Conservation (phyloP, 2,888 invertebrate genomes). For the Caenorhabditis japonica region DNA sequence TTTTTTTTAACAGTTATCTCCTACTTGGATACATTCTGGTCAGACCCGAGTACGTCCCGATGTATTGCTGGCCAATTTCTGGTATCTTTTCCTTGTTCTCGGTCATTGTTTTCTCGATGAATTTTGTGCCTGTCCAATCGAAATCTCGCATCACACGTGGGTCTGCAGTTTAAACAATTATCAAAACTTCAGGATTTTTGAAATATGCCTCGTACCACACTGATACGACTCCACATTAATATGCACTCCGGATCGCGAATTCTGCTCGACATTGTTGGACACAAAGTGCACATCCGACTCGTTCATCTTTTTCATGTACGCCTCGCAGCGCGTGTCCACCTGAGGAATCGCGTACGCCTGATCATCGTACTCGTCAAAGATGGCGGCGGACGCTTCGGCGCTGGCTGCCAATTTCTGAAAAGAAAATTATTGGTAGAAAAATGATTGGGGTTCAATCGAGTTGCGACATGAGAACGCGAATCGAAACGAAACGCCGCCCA, state of each 20-base stretch:
- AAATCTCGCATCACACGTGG: conserved; percentile 70
- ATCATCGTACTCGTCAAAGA: conserved; percentile 46
- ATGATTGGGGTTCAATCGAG: neutral
- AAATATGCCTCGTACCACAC: conserved; percentile 56
- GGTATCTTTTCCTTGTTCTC: conserved; percentile 59
- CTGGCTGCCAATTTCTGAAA: conserved; percentile 44
- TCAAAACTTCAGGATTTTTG: no score
- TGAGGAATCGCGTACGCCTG: conserved; percentile 49
- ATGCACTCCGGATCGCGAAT: conserved; percentile 63
- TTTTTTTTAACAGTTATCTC: no score
- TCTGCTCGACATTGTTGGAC: conserved; percentile 22
- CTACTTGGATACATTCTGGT: conserved; percentile 74
- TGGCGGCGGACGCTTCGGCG: conserved; percentile 44
- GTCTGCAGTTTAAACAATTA: no score
- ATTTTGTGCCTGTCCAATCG: conserved; percentile 65
- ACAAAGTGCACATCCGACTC: conserved; percentile 54
- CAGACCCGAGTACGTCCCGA: conserved; percentile 75
- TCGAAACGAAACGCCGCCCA: no score
- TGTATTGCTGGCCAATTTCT: conserved; percentile 70
- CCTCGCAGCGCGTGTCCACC: conserved; percentile 45
- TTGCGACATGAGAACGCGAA: no score
- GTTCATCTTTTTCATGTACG: conserved; percentile 54
- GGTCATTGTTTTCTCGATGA: conserved; percentile 63
- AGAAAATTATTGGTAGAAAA: neutral
- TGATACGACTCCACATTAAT: conserved; percentile 68